Percentiles rank a stretch among this genome's conserved stretches.
phyloP scores from a whole-genome alignment of 2,113 vertebrate species.

The Spea multiplicata region DNA sequence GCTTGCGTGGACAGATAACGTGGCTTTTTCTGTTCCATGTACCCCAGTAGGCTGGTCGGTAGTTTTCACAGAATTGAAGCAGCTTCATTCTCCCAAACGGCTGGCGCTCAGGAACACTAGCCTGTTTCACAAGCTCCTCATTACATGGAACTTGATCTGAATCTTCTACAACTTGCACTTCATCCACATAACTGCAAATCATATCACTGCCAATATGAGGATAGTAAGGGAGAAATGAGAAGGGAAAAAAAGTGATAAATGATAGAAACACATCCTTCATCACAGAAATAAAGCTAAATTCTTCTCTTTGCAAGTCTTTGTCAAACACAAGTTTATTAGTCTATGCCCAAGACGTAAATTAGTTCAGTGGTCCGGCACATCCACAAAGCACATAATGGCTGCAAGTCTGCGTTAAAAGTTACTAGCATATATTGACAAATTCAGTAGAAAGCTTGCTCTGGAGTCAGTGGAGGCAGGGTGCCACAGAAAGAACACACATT shows the following conservation, averaged over 20 bases:
- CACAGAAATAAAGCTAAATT: no score
- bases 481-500: background rate
- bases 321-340: no score
- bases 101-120: slow-evolving; percentile 67
- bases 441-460: no score
- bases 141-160: slow-evolving; percentile 68
- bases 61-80: slow-evolving; percentile 87
- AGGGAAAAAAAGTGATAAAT: no score
- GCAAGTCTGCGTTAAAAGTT: no score
- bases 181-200: slow-evolving; percentile 1
- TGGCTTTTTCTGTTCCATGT: slow-evolving; percentile 85
- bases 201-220: background rate
- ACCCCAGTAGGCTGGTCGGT: slow-evolving; percentile 96
- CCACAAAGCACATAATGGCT: no score
- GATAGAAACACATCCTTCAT: no score
- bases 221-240: background rate
- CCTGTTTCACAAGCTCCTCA: slow-evolving; percentile 65
- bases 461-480: no score
- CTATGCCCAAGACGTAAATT: no score
- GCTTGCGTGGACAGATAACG: slow-evolving; percentile 74
- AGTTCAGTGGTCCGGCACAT: no score
- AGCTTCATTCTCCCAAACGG: slow-evolving; percentile 88
- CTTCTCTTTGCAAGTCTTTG: no score
- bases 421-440: no score
- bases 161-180: slow-evolving; percentile 18